Evolutionary conservation across 2,113 vertebrate species (phyloP).

Genomic region (Rhinichthys klamathensis): DNA sequence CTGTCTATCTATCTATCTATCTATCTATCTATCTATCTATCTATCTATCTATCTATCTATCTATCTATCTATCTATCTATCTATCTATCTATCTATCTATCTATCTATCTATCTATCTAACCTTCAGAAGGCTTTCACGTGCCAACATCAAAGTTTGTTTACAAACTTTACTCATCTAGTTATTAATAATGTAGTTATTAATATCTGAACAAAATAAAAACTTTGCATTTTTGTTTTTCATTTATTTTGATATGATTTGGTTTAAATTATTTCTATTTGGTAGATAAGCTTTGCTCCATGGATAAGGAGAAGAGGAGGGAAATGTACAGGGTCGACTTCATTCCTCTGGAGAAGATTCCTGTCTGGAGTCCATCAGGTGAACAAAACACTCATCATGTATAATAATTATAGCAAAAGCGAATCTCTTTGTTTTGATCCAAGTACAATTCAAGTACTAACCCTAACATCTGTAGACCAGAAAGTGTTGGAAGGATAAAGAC

Average conservation of each 20-base stretch:
- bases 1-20: background rate
- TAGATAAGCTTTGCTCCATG: constrained; percentile 79
- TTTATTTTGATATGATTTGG: background rate
- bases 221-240: background rate
- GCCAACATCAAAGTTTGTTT: too few species aligned
- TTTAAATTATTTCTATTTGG: constrained; percentile 37
- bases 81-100: too few species aligned
- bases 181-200: too few species aligned
- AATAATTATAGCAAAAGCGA: background rate
- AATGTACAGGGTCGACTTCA: constrained; percentile 76
- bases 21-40: background rate
- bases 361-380: constrained; percentile 76
- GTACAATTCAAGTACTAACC: too few species aligned
- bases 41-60: too few species aligned
- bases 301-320: constrained; percentile 75
- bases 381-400: constrained; percentile 4
- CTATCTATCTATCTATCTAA: too few species aligned
- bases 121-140: too few species aligned
- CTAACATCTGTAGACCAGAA: background rate
- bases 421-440: background rate
- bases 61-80: too few species aligned
- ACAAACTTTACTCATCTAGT: too few species aligned
- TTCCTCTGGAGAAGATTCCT: constrained; percentile 78
- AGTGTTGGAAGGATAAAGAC: background rate
- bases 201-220: background rate